Percentiles rank a stretch among this genome's conserved stretches.
phyloP scores from a whole-genome alignment of 2,888 invertebrate species.

The Gonocerus acuteangulatus region DNA sequence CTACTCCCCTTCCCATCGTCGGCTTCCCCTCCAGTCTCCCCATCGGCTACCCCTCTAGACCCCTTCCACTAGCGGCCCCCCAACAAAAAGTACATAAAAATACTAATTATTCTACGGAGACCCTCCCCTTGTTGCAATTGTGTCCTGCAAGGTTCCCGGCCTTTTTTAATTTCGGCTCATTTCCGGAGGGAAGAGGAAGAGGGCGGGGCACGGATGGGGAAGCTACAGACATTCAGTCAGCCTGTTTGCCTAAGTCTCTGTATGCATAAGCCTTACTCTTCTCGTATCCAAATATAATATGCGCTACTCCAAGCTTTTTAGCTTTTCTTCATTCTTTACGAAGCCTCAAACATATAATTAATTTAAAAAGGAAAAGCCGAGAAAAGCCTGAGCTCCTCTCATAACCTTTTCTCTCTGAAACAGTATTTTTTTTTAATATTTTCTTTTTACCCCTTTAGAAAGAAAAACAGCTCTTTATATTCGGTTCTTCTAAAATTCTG shows the following conservation, averaged over 20 bases:
- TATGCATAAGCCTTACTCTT: slow-evolving; percentile 21
- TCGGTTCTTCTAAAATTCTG: neutral
- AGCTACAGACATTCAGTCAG: slow-evolving; percentile 22
- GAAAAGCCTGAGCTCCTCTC: neutral
- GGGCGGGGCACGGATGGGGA: slow-evolving; percentile 7
- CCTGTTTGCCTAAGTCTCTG: slow-evolving; percentile 24
- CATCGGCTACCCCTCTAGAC: too few relatives aligned
- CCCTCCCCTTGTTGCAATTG: slow-evolving; percentile 32
- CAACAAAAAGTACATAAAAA: slow-evolving; percentile 36
- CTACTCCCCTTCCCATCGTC: slow-evolving; percentile 3
- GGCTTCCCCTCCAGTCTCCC: neutral
- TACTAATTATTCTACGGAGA: slow-evolving; percentile 35
- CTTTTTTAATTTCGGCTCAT: slow-evolving; percentile 29
- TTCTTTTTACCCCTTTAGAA: too few relatives aligned
- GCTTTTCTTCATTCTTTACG: slow-evolving; percentile 18
- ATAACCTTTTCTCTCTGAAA: neutral
- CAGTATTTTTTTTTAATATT: neutral
- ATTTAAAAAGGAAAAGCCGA: slow-evolving; percentile 13
- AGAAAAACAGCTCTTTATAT: neutral
- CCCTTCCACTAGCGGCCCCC: neutral
- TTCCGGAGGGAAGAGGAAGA: slow-evolving; percentile 8
- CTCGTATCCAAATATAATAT: slow-evolving; percentile 23
- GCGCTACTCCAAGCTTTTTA: slow-evolving; percentile 16
- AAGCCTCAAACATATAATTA: slow-evolving; percentile 23
- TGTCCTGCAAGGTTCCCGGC: slow-evolving; percentile 27